Evolutionary conservation across 1,140 invertebrate species (phyloP).

Genomic region (Myzus persicae): DNA sequence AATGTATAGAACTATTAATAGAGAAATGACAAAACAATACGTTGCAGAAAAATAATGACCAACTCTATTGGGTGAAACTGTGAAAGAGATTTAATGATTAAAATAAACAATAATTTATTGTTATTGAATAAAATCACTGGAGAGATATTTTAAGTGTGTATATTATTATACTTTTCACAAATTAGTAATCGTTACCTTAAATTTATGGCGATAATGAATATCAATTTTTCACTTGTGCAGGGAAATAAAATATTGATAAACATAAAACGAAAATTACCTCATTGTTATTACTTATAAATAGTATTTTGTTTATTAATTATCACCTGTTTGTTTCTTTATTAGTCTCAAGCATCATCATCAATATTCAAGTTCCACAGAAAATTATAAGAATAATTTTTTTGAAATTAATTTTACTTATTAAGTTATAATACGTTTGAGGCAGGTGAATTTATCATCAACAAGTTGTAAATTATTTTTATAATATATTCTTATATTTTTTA

Average conservation of each 20-base stretch:
- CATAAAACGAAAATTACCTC: neutral
- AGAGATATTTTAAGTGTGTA: neutral
- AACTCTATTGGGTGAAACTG: neutral
- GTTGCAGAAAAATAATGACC: neutral
- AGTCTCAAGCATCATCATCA: neutral
- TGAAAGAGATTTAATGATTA: constrained; percentile 21
- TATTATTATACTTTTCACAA: neutral
- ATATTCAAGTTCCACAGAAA: neutral
- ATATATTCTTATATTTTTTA: no score
- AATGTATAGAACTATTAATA: neutral
- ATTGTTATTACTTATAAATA: neutral
- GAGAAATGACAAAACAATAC: constrained; percentile 38
- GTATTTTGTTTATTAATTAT: neutral
- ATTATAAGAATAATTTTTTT: neutral
- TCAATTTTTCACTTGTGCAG: neutral
- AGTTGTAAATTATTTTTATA: neutral
- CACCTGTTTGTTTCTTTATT: neutral
- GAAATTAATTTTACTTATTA: neutral
- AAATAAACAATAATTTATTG: neutral
- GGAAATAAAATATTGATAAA: neutral
- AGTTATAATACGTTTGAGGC: neutral
- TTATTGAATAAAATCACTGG: neutral
- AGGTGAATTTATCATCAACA: neutral
- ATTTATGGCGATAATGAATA: neutral
- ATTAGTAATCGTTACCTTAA: neutral